phyloP scores from a whole-genome alignment of 92 coral and sea anemone species.

The Diadumene lineata region DNA sequence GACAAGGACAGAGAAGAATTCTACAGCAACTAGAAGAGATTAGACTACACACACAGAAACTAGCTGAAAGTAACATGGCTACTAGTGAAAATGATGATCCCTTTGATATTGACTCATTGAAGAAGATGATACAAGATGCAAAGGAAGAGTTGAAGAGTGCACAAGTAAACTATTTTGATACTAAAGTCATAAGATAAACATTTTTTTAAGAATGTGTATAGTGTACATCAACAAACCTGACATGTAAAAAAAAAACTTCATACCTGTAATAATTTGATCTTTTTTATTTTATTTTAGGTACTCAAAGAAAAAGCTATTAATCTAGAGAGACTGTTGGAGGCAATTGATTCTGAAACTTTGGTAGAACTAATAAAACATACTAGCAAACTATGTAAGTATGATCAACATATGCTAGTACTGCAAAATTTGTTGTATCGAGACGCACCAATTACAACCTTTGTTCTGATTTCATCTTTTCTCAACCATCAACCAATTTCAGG shows the following conservation, averaged over 20 bases:
- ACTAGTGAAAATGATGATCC: neutral
- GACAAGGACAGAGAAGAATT: constrained; percentile 75
- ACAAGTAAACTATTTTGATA: neutral
- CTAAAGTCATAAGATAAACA: neutral
- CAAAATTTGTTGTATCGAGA: neutral
- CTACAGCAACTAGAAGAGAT: constrained; percentile 40
- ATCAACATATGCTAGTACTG: neutral
- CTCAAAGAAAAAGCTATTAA: constrained; percentile 30
- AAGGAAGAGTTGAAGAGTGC: constrained; percentile 12
- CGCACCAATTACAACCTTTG: too few relatives aligned
- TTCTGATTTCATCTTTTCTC: too few relatives aligned
- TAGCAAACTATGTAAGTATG: constrained; percentile 54
- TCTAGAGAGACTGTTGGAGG: constrained; percentile 30
- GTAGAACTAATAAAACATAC: constrained; percentile 43
- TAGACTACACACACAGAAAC: neutral
- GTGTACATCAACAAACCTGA: neutral
- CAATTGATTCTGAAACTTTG: constrained; percentile 32
- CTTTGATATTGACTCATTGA: constrained; percentile 3
- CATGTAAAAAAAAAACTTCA: neutral
- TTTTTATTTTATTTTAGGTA: constrained; percentile 21
- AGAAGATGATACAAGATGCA: constrained; percentile 5
- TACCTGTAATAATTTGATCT: neutral
- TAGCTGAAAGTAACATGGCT: neutral
- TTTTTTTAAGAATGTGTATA: too few relatives aligned
- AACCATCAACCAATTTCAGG: too few relatives aligned